Evolutionary conservation across 2,888 invertebrate genomes (phyloP).

Genomic region (Drosophila tripunctata): DNA sequence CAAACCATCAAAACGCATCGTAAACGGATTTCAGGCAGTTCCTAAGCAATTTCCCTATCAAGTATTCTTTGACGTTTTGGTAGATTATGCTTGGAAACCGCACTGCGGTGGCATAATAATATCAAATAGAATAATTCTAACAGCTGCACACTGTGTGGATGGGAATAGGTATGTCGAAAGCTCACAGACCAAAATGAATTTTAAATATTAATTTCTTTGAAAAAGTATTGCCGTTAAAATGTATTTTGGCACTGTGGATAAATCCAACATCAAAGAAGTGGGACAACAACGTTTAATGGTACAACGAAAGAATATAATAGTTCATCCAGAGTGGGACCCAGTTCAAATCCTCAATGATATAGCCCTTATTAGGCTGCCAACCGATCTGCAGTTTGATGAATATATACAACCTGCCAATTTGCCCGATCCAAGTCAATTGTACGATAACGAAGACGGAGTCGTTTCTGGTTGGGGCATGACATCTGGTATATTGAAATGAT

Average conservation of each 20-base stretch:
- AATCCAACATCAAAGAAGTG: no score
- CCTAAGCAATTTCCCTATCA: conserved; percentile 23
- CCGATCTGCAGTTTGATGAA: no score
- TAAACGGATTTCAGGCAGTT: conserved; percentile 11
- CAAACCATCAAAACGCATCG: conserved; percentile 1
- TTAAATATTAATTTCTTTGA: no score
- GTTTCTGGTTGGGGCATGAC: background rate
- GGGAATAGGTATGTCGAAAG: background rate
- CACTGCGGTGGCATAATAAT: conserved; percentile 4
- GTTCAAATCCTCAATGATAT: background rate
- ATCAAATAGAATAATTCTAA: conserved; percentile 6
- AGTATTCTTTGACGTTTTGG: background rate
- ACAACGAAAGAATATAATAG: no score
- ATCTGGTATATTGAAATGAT: background rate
- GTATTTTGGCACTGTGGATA: no score
- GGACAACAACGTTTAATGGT: background rate
- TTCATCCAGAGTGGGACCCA: no score
- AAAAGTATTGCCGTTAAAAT: no score
- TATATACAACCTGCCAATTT: no score
- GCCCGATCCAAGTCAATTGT: no score
- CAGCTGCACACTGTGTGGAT: conserved; percentile 27
- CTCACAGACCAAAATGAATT: no score
- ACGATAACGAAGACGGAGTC: no score
- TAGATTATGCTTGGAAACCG: background rate
- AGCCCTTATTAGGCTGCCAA: conserved; percentile 11